A percentile compares a stretch with the other conserved stretches of the same genome.
Conservation (phyloP, 2,888 invertebrate species). For the Lasioglossum oenotherae region DNA sequence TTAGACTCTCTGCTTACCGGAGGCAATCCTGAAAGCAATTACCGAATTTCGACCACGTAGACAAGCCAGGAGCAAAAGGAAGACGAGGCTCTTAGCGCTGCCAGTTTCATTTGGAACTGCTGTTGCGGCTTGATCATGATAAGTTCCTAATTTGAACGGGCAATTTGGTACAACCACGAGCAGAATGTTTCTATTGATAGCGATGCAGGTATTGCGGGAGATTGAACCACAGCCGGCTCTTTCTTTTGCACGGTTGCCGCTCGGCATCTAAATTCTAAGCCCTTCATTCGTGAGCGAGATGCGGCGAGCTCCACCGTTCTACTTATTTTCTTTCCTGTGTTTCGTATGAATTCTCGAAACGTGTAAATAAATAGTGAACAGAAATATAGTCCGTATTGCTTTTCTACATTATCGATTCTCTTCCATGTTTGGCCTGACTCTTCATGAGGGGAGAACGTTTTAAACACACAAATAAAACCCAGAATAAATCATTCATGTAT, state of each 20-base stretch:
- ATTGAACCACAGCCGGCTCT: slow-evolving; percentile 9
- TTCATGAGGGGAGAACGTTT: background rate
- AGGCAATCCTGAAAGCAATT: slow-evolving; percentile 78
- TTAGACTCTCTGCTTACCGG: slow-evolving; percentile 69
- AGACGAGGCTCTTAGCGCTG: slow-evolving; percentile 35
- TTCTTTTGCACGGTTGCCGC: background rate
- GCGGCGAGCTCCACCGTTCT: background rate
- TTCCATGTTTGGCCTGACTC: background rate
- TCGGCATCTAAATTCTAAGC: slow-evolving; percentile 8
- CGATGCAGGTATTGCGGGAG: slow-evolving; percentile 22
- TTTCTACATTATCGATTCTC: background rate
- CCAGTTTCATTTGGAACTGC: slow-evolving; percentile 50
- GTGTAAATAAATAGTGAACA: too few relatives aligned
- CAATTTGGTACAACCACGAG: slow-evolving; percentile 27
- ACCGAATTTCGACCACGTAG: slow-evolving; percentile 74
- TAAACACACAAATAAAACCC: background rate
- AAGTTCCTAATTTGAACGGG: slow-evolving; percentile 49
- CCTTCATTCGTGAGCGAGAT: background rate
- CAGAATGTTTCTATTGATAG: slow-evolving; percentile 15
- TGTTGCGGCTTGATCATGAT: slow-evolving; percentile 53
- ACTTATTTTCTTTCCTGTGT: background rate
- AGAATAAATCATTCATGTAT: background rate
- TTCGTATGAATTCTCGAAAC: too few relatives aligned
- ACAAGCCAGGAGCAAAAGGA: slow-evolving; percentile 57
- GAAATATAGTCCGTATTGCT: background rate